Conservation (phyloP, 2,797 vertebrate species). For the Amblyopsis hoosieri region DNA sequence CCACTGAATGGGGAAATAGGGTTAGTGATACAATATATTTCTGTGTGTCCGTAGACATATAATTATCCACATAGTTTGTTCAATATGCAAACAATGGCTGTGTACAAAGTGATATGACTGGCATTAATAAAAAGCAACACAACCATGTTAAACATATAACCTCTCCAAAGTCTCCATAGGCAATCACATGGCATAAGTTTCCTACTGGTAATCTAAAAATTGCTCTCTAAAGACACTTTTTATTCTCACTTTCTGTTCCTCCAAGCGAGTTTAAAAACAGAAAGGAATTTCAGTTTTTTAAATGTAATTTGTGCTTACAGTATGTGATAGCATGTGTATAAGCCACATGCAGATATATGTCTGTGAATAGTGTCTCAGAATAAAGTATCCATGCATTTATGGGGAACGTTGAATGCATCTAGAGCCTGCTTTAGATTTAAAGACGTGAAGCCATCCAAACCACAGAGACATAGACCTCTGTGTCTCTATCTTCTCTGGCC, state of each 20-base stretch:
- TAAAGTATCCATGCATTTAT: conserved; percentile 31
- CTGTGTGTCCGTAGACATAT: conserved; percentile 5
- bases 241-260: conserved; percentile 24
- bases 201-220: conserved; percentile 15
- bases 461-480: conserved; percentile 52
- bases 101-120: conserved; percentile 10
- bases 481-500: conserved; percentile 33
- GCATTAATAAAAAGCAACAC: conserved; percentile 3
- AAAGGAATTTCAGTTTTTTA: conserved; percentile 29
- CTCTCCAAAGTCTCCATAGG: conserved; percentile 8
- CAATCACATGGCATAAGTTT: conserved; percentile 15
- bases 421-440: conserved; percentile 65
- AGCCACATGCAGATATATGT: background rate
- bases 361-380: conserved; percentile 13
- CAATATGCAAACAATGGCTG: conserved; percentile 13
- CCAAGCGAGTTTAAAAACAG: conserved; percentile 6
- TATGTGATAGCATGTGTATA: conserved; percentile 9
- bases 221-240: conserved; percentile 32
- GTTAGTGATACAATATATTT: conserved; percentile 7
- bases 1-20: conserved; percentile 11
- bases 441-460: conserved; percentile 55
- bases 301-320: conserved; percentile 25
- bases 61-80: conserved; percentile 8
- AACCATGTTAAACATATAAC: conserved; percentile 18
- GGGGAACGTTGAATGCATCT: conserved; percentile 23